These are phyloP conservation scores for Anolis sagrei DNA, from an alignment of 2,113 vertebrate genomes.

Conservation along the genomic window DNA sequence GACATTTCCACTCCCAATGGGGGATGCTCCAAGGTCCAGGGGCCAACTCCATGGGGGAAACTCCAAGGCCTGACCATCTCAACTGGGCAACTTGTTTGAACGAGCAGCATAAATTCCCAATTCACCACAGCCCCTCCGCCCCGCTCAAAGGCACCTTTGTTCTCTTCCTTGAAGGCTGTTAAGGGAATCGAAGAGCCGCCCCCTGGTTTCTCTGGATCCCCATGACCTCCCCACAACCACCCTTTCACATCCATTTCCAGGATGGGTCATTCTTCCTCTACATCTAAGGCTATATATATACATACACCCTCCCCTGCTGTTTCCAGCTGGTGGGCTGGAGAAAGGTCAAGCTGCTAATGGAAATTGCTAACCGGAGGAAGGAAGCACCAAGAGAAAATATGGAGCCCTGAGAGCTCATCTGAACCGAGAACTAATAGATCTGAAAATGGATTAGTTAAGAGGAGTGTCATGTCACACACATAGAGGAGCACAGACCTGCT, in stretches of 20 bases:
- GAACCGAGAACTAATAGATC: not conserved
- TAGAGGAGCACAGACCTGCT: not conserved
- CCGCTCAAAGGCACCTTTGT: constrained; percentile 6
- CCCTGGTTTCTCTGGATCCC: constrained; percentile 27
- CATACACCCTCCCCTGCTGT: not conserved
- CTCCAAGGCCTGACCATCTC: not conserved
- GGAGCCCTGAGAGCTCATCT: not conserved
- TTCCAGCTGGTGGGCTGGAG: constrained; percentile 18
- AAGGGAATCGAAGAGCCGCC: constrained; percentile 15
- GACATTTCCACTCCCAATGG: not conserved
- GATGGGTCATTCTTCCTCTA: not conserved
- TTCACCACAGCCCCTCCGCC: not conserved
- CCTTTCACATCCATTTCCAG: constrained; percentile 26
- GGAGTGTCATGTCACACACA: not conserved
- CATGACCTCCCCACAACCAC: constrained; percentile 16
- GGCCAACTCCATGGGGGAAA: not conserved
- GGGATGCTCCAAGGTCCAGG: not conserved
- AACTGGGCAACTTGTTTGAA: not conserved
- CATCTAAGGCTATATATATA: not conserved
- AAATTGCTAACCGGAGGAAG: constrained; percentile 8
- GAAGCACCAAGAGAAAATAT: not conserved
- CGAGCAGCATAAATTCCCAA: not conserved
- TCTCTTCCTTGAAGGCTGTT: not conserved
- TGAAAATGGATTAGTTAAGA: not conserved
- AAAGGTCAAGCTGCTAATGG: constrained; percentile 20